These are phyloP conservation scores for Ophion ventricosus DNA, from an alignment of 2,888 invertebrate species.

Conservation along the genomic window DNA sequence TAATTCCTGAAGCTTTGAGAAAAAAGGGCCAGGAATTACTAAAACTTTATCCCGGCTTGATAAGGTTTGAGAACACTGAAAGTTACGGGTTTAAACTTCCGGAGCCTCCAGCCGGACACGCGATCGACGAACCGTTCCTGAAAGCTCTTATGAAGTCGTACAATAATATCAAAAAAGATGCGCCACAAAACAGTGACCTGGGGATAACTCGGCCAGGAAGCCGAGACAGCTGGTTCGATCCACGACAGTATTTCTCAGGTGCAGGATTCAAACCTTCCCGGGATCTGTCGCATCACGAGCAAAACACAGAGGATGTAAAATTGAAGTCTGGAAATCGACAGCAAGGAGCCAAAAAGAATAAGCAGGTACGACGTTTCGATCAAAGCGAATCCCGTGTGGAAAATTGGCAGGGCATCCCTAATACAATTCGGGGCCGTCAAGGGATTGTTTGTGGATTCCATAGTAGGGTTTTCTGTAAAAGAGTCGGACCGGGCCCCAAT, in stretches of 20 bases:
- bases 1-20: constrained; percentile 6
- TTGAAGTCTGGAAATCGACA: constrained; percentile 53
- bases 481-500: too few species aligned
- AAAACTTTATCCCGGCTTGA: constrained; percentile 49
- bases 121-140: constrained; percentile 67
- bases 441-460: too few species aligned
- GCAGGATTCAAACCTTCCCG: constrained; percentile 54
- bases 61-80: constrained; percentile 39
- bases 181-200: constrained; percentile 15
- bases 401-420: too few species aligned
- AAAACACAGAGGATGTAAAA: constrained; percentile 10
- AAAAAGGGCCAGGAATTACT: constrained; percentile 24
- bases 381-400: too few species aligned
- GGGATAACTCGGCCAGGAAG: constrained; percentile 1
- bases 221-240: constrained; percentile 49
- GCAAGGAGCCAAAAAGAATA: constrained; percentile 73
- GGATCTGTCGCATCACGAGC: constrained; percentile 19
- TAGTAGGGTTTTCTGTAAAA: too few species aligned
- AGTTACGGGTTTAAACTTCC: constrained; percentile 56
- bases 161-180: constrained; percentile 64
- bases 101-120: constrained; percentile 30
- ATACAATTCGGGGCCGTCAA: too few species aligned
- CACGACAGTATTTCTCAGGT: constrained; percentile 52
- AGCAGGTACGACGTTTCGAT: constrained; percentile 72
- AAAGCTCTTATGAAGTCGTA: constrained; percentile 70